phyloP scores from a whole-genome alignment of 2,888 invertebrate species.

The Schizaphis graminum region DNA sequence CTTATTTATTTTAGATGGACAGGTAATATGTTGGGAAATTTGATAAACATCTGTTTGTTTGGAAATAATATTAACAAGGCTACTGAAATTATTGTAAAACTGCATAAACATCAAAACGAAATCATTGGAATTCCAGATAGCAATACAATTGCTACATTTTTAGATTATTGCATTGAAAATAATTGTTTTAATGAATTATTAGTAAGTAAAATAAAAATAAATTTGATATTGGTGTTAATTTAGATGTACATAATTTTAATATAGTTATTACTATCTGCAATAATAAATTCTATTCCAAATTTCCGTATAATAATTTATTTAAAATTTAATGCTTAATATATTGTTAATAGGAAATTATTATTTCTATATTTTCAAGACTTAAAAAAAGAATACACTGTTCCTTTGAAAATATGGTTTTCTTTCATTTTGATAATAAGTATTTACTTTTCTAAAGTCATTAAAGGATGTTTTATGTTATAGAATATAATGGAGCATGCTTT shows the following conservation, averaged over 20 bases:
- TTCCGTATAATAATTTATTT: background rate
- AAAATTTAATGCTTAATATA: background rate
- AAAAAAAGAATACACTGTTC: background rate
- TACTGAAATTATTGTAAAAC: constrained; percentile 73
- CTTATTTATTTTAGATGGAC: constrained; percentile 73
- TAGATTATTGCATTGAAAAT: constrained; percentile 74
- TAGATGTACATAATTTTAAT: background rate
- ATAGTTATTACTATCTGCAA: background rate
- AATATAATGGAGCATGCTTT: too few relatives aligned
- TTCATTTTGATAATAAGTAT: background rate
- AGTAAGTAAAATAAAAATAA: constrained; percentile 70
- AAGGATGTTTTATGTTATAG: too few relatives aligned
- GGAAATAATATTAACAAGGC: constrained; percentile 74
- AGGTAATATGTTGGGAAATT: constrained; percentile 76
- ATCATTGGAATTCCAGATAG: constrained; percentile 75
- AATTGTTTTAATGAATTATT: constrained; percentile 74
- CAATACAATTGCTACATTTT: constrained; percentile 73
- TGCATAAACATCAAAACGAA: constrained; percentile 73
- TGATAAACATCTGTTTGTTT: constrained; percentile 73
- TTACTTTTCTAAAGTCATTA: background rate
- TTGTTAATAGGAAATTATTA: background rate
- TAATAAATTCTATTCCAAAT: background rate
- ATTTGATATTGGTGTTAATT: background rate
- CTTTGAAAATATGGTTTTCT: background rate
- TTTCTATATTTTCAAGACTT: background rate